phyloP scores from a whole-genome alignment of 2,888 invertebrate genomes.

The Diarsia dahlii region DNA sequence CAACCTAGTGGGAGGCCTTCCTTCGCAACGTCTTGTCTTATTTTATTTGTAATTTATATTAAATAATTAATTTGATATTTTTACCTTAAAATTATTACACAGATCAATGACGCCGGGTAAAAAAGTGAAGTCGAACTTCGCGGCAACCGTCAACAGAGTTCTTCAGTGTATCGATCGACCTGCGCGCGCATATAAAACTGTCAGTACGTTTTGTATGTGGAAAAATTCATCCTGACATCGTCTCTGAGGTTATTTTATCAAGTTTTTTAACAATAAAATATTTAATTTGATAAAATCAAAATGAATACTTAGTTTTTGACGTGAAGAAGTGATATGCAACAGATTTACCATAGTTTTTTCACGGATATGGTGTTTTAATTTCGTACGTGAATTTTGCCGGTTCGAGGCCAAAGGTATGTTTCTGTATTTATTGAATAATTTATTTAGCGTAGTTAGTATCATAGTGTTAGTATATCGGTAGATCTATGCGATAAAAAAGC shows the following conservation, averaged over 20 bases:
- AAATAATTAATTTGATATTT: no score
- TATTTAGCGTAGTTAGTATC: slow-evolving; percentile 25
- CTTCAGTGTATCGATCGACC: slow-evolving; percentile 76
- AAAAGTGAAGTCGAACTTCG: slow-evolving; percentile 44
- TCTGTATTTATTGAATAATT: slow-evolving; percentile 44
- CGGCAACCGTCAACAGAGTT: slow-evolving; percentile 44
- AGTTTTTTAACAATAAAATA: slow-evolving; percentile 52
- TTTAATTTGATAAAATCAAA: slow-evolving; percentile 37
- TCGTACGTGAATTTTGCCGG: slow-evolving; percentile 53
- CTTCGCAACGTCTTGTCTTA: no score
- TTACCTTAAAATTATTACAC: not conserved
- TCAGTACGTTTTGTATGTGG: slow-evolving; percentile 77
- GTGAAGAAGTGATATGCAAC: slow-evolving; percentile 44
- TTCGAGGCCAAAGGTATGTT: slow-evolving; percentile 50
- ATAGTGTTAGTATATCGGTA: not conserved
- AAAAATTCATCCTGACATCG: slow-evolving; percentile 75
- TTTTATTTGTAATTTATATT: no score
- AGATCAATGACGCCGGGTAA: not conserved
- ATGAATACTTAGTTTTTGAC: slow-evolving; percentile 21
- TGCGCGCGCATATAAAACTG: slow-evolving; percentile 84
- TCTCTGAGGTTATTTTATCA: slow-evolving; percentile 74
- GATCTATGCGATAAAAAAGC: not conserved
- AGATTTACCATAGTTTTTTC: slow-evolving; percentile 40
- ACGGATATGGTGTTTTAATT: slow-evolving; percentile 54
- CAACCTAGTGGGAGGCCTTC: no score